Evolutionary conservation across 2,113 vertebrate species (phyloP).

Genomic region (Grallaria varia): DNA sequence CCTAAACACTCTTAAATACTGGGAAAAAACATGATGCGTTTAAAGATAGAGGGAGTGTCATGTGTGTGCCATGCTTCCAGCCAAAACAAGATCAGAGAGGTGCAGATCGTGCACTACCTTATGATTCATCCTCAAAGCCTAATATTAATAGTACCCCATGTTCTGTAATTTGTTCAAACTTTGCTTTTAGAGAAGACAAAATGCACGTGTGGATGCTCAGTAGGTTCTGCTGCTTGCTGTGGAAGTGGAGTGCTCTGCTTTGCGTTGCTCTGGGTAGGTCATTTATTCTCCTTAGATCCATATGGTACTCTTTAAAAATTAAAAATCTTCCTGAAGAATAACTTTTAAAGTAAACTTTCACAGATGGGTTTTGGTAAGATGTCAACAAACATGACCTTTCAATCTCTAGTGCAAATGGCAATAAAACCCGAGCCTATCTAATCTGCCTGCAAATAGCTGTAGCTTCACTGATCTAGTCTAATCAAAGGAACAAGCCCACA

Average conservation of each 20-base stretch:
- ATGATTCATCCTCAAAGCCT: neutral
- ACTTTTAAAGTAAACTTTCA: conserved; percentile 61
- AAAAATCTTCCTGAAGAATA: conserved; percentile 52
- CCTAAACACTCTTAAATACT: neutral
- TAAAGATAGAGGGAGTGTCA: too few relatives aligned
- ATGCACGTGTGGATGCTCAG: neutral
- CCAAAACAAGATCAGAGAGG: neutral
- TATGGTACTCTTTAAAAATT: conserved; percentile 44
- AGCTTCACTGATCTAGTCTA: conserved; percentile 73
- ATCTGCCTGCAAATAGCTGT: conserved; percentile 75
- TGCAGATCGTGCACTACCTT: neutral
- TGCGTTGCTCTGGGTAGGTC: neutral
- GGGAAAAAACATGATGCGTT: neutral
- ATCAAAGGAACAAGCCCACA: conserved; percentile 75
- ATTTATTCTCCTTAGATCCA: conserved; percentile 5
- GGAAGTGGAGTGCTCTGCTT: neutral
- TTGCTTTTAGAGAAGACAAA: neutral
- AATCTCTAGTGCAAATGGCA: conserved; percentile 62
- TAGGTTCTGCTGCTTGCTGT: neutral
- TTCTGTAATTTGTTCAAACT: neutral
- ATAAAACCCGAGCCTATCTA: conserved; percentile 60
- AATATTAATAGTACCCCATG: neutral
- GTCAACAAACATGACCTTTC: conserved; percentile 70
- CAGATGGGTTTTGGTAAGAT: conserved; percentile 61
- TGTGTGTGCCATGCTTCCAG: too few relatives aligned